Evolutionary conservation across 2,888 invertebrate genomes (phyloP), one percentile per base, ranked within the genome.

Genomic region (Idaea biselata): DNA sequence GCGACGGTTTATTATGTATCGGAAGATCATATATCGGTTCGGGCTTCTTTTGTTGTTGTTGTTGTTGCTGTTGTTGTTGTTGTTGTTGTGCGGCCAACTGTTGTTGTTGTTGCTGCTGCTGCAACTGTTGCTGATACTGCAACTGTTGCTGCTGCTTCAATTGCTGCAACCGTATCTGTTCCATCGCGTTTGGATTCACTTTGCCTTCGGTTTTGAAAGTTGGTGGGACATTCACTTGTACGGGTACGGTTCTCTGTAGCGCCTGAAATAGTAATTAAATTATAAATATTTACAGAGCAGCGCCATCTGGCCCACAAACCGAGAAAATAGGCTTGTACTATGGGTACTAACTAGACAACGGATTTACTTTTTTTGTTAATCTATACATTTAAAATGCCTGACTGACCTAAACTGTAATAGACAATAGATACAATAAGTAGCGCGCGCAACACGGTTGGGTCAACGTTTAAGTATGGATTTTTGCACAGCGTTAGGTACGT

Each of bases 1-100:
- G 87, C 58, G 86, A 83, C 18, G 89, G 89, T 68, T 88, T 91
- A 77, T 89, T 91, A 77, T 91, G 91, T 74, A 89, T 87, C 16
- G 90, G 91, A 72, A 90, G 71, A 65, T 91, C 91, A 78, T 91
- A 90, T 60, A 90, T 91, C 0, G 91, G 91, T 66, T 90, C 89
- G 1, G 90, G 90, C 63, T 91, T 89, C 74, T 86, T 86, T 58
- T 80, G 84, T 67, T 74, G 80, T 58, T 78, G 80, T 11, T 66
- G 69, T 60, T 77, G 77, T 57, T 77, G 78, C 11, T 73, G 72
- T 18, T 67, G 66, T 32, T 67, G 69, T 56, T 70, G 70, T 60
- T 69, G 73, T 56, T 69, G 70, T 60, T 68, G 68, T 8, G 64
- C 71, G 5, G 63, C 69, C 11, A 66, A 69, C 44, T 73, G 72